phyloP scores from a whole-genome alignment of 1,140 invertebrate species.

The Drosophila santomea region DNA sequence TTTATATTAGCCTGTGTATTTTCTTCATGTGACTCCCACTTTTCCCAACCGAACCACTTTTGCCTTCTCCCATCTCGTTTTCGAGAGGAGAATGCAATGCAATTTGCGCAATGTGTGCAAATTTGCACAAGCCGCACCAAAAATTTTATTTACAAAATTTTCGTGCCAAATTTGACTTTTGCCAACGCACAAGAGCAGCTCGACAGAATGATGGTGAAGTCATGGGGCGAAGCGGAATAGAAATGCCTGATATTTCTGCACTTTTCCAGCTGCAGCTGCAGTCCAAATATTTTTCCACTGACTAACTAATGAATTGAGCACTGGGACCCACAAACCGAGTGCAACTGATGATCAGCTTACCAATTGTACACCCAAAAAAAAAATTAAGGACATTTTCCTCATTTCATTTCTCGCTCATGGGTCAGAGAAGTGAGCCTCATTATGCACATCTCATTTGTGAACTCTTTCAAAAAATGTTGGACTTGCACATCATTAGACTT shows the following conservation, averaged over 20 bases:
- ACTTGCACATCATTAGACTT: background rate
- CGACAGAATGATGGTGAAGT: constrained; percentile 8
- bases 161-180: constrained; percentile 56
- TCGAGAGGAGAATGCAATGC: constrained; percentile 45
- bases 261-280: constrained; percentile 18
- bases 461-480: too few species aligned
- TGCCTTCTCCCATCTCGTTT: background rate
- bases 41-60: background rate
- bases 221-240: background rate
- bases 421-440: background rate
- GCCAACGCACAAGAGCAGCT: constrained; percentile 27
- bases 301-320: constrained; percentile 58
- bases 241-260: constrained; percentile 25
- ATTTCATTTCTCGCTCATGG: background rate
- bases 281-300: constrained; percentile 57
- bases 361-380: constrained; percentile 6
- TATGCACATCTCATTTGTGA: constrained; percentile 13
- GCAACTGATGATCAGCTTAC: constrained; percentile 44
- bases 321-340: constrained; percentile 30
- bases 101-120: constrained; percentile 74
- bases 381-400: background rate
- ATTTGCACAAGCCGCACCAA: constrained; percentile 72
- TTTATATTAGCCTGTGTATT: too few species aligned
- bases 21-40: background rate
- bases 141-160: constrained; percentile 55